Conservation (phyloP, 2,888 invertebrate genomes). For the Oscheius myriophilus region DNA sequence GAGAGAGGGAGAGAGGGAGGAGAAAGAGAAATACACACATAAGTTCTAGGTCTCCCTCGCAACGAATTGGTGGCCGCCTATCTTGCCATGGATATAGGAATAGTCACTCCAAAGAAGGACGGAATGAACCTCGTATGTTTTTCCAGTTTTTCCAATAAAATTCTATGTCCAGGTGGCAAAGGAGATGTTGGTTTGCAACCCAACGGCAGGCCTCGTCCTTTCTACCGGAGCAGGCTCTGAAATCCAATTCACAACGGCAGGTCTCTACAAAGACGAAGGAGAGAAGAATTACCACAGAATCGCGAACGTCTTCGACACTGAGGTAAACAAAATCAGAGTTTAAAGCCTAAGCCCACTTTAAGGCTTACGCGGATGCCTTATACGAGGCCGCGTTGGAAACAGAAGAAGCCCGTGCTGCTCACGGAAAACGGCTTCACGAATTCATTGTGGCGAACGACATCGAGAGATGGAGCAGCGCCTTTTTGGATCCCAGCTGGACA, state of each 20-base stretch:
- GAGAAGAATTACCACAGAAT: constrained; percentile 67
- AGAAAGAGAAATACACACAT: background rate
- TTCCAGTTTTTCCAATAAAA: background rate
- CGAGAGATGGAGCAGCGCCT: constrained; percentile 61
- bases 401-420: constrained; percentile 53
- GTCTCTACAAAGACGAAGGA: constrained; percentile 65
- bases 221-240: constrained; percentile 70
- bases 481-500: constrained; percentile 70
- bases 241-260: constrained; percentile 68
- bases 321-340: constrained; percentile 32
- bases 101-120: constrained; percentile 70
- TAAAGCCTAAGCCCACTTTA: background rate
- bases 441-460: constrained; percentile 70
- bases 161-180: constrained; percentile 60
- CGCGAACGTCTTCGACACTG: constrained; percentile 61
- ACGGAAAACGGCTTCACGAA: constrained; percentile 63
- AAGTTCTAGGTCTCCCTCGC: constrained; percentile 58
- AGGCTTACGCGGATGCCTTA: constrained; percentile 63
- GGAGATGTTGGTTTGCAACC: constrained; percentile 70
- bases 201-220: constrained; percentile 64
- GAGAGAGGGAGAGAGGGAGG: background rate
- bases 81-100: constrained; percentile 70
- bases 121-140: constrained; percentile 68
- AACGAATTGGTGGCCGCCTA: constrained; percentile 68
- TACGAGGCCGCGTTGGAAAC: constrained; percentile 61